phyloP scores from a whole-genome alignment of 2,113 vertebrate species.

The Heliornis fulica region DNA sequence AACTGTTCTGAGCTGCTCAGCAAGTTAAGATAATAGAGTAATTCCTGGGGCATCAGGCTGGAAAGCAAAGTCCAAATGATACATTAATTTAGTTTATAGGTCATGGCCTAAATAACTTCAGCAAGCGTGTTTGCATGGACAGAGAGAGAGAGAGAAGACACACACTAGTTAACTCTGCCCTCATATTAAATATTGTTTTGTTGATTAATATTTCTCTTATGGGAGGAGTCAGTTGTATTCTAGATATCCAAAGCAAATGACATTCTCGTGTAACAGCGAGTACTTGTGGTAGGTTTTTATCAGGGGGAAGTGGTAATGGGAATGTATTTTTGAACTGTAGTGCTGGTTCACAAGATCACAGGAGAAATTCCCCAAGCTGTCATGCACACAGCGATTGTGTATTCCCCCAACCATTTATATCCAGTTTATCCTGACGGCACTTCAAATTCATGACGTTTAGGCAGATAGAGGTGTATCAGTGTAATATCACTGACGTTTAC shows the following conservation, averaged over 20 bases:
- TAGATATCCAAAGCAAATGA: not conserved
- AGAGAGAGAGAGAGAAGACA: not conserved
- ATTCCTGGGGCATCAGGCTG: not conserved
- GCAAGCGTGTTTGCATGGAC: not conserved
- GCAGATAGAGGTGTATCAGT: not conserved
- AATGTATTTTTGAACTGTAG: not conserved
- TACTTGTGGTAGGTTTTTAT: not conserved
- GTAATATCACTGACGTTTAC: not conserved
- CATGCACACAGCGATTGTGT: fast-evolving
- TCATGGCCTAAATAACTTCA: not conserved
- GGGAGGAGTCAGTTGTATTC: not conserved
- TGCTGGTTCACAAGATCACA: not conserved
- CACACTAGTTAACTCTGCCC: not conserved
- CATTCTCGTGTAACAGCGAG: not conserved
- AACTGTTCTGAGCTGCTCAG: not conserved
- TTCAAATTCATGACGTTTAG: not conserved
- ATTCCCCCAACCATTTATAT: not conserved
- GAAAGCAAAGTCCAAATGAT: not conserved
- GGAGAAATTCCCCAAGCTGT: not conserved
- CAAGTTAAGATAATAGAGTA: not conserved
- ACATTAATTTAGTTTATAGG: not conserved
- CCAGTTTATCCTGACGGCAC: not conserved
- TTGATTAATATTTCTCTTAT: not conserved
- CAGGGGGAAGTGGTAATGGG: not conserved
- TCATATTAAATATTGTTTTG: not conserved